Evolutionary conservation across 2,888 invertebrate species (phyloP).

Genomic region (Mimas tiliae): DNA sequence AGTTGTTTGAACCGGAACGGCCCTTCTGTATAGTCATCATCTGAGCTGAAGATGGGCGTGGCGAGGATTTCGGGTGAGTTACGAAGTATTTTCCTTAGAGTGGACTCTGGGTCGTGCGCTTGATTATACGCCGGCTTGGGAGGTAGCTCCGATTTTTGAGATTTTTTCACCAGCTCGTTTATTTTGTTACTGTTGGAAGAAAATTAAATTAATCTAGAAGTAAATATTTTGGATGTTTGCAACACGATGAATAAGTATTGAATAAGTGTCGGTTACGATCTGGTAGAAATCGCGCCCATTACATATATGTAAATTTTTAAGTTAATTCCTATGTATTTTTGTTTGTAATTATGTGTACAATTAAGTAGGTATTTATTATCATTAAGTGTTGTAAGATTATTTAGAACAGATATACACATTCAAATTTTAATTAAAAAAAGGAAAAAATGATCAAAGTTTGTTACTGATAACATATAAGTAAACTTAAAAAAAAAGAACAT

Average conservation of each 20-base stretch:
- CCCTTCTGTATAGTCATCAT: constrained; percentile 85
- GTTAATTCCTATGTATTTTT: too few relatives aligned
- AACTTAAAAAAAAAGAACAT: too few relatives aligned
- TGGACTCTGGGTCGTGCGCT: constrained; percentile 74
- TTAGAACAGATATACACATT: too few relatives aligned
- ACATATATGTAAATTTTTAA: too few relatives aligned
- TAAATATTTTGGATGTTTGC: neutral
- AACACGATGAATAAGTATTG: neutral
- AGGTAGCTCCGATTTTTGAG: constrained; percentile 65
- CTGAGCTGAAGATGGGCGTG: constrained; percentile 74
- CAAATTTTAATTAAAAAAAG: too few relatives aligned
- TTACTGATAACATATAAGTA: too few relatives aligned
- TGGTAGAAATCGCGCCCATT: too few relatives aligned
- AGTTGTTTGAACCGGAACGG: constrained; percentile 88
- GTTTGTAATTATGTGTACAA: too few relatives aligned
- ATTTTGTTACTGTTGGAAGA: constrained; percentile 75
- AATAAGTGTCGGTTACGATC: too few relatives aligned
- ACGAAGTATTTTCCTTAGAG: constrained; percentile 76
- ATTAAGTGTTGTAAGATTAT: too few relatives aligned
- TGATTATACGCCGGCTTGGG: constrained; percentile 64
- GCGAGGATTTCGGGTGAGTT: constrained; percentile 79
- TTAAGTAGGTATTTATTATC: too few relatives aligned
- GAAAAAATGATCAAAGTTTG: too few relatives aligned
- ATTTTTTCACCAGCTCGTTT: constrained; percentile 74
- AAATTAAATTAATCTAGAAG: neutral